Evolutionary conservation across 1,140 invertebrate genomes (phyloP), one percentile per base, ranked within the genome.

Genomic region (Eulimnadia texana): DNA sequence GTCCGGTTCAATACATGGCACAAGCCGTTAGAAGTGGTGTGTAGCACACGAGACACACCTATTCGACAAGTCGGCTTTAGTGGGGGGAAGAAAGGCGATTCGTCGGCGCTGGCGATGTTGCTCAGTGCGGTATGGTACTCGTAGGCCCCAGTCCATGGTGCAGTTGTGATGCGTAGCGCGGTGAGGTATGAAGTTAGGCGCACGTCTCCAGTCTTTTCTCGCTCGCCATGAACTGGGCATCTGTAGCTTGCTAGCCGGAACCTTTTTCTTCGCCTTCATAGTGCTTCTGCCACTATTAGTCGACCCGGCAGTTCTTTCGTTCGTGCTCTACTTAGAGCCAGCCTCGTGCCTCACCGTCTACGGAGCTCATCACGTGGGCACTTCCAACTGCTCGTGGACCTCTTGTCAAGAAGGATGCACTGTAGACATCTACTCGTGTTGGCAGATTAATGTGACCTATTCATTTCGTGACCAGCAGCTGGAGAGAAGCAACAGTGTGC

Each of bases 361-460:
- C 51, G 60, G 64, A 57, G 53, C 63, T 47, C 47, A 60, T 19
- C 64, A 68, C 13, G 60, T 61, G 13, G 68, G 69, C 11, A 60
- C 67, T 19, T 66, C 68, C 27, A 71, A 72, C 55, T 72, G 71
- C 61, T 64, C 68, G 19, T 72, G 71, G 71, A 70, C 69, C 16
- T 70, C 68, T 11, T 72, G 71, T 66, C 64, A 69, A 25, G 64
- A 67, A 28, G 70, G 71, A 11, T 72, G 71, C 58, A 71, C 71
- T 1, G 65, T 66, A 13, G 68, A 70, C 24, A 66, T 70, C 55
- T 69, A 63, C 63, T 58, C 63, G n/a, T 72, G 71, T 63, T 66
- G 61, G 58, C 69, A 72, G 47, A 66, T 72, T 23, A 49, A 67
- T 42, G 70, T 71, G 3, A 60, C 67, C n/a, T 59, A 57, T 60